Percentiles rank a stretch among this genome's conserved stretches.
phyloP scores from a whole-genome alignment of 1,140 invertebrate species.

The Centruroides sculpturatus region DNA sequence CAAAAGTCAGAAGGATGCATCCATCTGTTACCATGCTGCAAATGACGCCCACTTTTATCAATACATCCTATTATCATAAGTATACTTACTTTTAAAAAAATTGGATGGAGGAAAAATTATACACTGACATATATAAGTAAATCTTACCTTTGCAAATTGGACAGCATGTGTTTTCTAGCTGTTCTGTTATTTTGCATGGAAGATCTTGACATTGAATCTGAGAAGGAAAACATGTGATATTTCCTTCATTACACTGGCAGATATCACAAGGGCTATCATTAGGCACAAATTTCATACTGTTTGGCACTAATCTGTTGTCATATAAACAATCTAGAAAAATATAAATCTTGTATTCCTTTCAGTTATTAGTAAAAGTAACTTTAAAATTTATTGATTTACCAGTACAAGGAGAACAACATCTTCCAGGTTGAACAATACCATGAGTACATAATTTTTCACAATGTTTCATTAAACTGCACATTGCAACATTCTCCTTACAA shows the following conservation, averaged over 20 bases:
- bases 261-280: conserved; percentile 9
- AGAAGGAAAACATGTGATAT: conserved; percentile 9
- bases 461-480: conserved; percentile 2
- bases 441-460: conserved; percentile 11
- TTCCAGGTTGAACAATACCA: background rate
- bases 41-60: background rate
- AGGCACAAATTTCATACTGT: conserved; percentile 12
- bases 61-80: conserved; percentile 1
- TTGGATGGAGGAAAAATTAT: too few species aligned
- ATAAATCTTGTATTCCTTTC: conserved; percentile 35
- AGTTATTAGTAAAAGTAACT: too few species aligned
- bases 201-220: conserved; percentile 1
- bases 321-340: conserved; percentile 11
- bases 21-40: conserved; percentile 9
- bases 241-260: conserved; percentile 4
- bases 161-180: conserved; percentile 4
- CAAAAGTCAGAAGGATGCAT: conserved; percentile 8
- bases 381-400: conserved; percentile 26
- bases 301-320: background rate
- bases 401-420: conserved; percentile 40
- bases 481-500: conserved; percentile 5
- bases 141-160: conserved; percentile 13
- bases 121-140: background rate
- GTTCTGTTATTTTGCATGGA: conserved; percentile 7
- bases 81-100: background rate